Base-by-base conservation (phyloP, 2,888 invertebrate species). In the Endomychus coccineus region DNA sequence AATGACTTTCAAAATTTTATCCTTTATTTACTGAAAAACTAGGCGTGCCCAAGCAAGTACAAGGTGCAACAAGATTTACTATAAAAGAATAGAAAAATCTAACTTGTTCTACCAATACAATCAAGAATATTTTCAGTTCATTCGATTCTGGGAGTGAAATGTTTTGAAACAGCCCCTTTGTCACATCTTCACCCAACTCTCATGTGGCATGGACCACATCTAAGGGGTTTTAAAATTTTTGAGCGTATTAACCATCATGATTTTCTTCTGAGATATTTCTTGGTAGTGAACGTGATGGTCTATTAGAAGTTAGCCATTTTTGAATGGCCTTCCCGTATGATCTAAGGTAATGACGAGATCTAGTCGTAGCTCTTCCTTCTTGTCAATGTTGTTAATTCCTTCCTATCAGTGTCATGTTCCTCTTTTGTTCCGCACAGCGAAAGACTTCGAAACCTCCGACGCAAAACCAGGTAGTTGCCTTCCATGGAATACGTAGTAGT, bases 131-230 rank as follows among this genome's bases (percentile, higher is more conserved):
- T 23, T 4, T 23, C 4, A 4, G 4, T 4, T 7, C n/a, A 16
- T n/a, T 30, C 17, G 17, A 16, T 30, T 17, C 13, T 30, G 10
- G 9, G 17, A 17, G 19, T 30, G 19, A 16, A 17, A 17, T 17
- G 30, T 19, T n/a, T n/a, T n/a, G 30, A 17, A n/a, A 17, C 17
- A 7, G n/a, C 19, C 10, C 16, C 16, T 11, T 30, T 30, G 16
- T 30, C 4, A 13, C 19, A 30, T 12, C 19, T 30, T 19, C 17
- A 30, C 30, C 30, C 11, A 16, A 30, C 30, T 30, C 17, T 16
- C 30, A 30, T 30, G 30, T 30, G 30, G 19, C 30, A 30, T 6
- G n/a, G 17, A 19, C 19, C 17, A 30, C 17, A 30, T 17, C 30
- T 30, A 13, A 30, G 17, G 30, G 16, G 16, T 4, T 30, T 19